phyloP scores from a whole-genome alignment of 2,797 vertebrate species.

The Cyclura pinguis region DNA sequence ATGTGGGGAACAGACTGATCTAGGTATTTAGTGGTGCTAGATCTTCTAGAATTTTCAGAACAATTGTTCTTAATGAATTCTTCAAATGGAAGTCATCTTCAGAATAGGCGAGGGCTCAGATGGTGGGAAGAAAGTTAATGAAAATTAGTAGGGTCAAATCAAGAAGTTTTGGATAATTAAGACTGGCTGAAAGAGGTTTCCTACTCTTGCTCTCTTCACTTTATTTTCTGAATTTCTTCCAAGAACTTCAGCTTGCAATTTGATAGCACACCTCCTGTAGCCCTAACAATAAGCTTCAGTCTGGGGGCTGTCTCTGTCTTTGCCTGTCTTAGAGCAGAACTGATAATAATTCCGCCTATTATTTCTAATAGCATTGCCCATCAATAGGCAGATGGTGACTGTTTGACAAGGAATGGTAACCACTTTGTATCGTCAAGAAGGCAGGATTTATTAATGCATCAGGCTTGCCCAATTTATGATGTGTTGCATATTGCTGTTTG shows the following conservation, averaged over 20 bases:
- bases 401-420: background rate
- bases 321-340: background rate
- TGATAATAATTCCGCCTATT: conserved; percentile 22
- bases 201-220: too few species aligned
- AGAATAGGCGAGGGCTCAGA: background rate
- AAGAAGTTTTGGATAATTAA: background rate
- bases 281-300: background rate
- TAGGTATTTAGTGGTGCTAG: too few species aligned
- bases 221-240: too few species aligned
- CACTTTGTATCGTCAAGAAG: background rate
- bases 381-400: conserved; percentile 10
- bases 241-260: too few species aligned
- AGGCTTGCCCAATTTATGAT: conserved; percentile 31
- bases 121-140: background rate
- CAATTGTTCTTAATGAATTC: background rate
- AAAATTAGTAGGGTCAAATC: background rate
- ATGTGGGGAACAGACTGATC: too few species aligned
- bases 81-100: background rate
- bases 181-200: too few species aligned
- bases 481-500: conserved; percentile 52
- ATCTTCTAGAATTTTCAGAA: background rate
- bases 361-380: background rate
- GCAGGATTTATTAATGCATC: conserved; percentile 49
- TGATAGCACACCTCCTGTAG: background rate
- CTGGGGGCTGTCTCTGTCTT: background rate